Evolutionary conservation across 2,888 invertebrate genomes (phyloP), one percentile per base, ranked within the genome.

Genomic region (Oscheius sp.): DNA sequence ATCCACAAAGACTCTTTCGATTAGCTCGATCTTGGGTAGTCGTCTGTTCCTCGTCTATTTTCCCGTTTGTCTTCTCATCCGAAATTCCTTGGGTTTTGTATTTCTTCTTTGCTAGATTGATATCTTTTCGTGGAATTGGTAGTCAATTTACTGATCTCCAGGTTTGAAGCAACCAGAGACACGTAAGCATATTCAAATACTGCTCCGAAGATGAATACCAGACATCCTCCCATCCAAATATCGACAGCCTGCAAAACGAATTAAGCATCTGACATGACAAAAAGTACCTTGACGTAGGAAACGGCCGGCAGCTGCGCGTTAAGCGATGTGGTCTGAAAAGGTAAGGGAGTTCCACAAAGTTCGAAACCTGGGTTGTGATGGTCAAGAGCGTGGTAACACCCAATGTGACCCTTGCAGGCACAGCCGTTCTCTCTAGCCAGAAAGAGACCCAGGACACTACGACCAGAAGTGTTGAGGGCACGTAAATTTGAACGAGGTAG

Each of bases 381-480:
- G 72, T 72, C 53, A 72, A 21, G 2, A 72, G 62, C 2, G 72
- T 62, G 1, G 72, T 72, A 1, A 72, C 72, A 32, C 72, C 72
- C 13, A 72, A 29, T 13, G 72, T 72, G 4, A 72, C 55, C 11
- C 72, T 7, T 13, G 72, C 72, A 21, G 72, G 72, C 21, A 72
- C 72, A 29, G 72, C 72, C 2, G 60, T 72, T 51, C 72, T 7
- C 1, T 72, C 72, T 21, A 72, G n/a, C 72, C 72, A 72, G 32
- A 72, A 72, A 1, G 72, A 72, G 21, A 63, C 66, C 73, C 73
- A 73, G 13, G 73, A 73, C 7, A 73, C 73, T 29, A 73, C 65
- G 48, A 73, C 73, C 58, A 73, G 21, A n/a, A 73, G 32, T 10
- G 73, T 73, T 21, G 65, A 66, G 7, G 73, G 73, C 2, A 65